These are phyloP conservation scores for Centrocercus urophasianus DNA, from an alignment of 2,113 vertebrate species.

Conservation along the genomic window DNA sequence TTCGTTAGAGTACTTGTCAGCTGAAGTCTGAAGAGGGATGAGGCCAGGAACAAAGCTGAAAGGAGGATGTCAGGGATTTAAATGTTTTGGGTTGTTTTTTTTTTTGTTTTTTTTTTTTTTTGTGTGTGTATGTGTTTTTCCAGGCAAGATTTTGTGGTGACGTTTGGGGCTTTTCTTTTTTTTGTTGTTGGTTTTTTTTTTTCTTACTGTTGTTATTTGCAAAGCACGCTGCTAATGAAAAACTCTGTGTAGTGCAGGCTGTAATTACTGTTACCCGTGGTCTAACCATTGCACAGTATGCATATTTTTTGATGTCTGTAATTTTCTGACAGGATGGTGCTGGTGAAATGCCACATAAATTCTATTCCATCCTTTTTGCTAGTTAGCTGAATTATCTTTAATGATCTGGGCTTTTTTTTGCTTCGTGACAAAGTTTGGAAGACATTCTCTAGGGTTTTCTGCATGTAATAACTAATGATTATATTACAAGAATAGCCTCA, in stretches of 20 bases:
- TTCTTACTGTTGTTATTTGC: slow-evolving; percentile 18
- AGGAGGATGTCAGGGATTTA: background rate
- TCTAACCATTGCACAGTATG: background rate
- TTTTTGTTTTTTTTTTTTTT: background rate
- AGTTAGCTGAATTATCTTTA: slow-evolving; percentile 18
- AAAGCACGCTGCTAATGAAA: background rate
- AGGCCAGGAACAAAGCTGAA: background rate
- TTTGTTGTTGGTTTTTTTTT: no score
- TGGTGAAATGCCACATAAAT: slow-evolving; percentile 40
- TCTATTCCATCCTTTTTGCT: slow-evolving; percentile 5
- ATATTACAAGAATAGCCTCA: background rate
- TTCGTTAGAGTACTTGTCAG: background rate
- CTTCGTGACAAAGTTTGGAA: background rate
- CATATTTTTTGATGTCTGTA: slow-evolving; percentile 25
- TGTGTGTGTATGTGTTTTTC: background rate
- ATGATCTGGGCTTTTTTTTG: background rate
- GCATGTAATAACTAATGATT: background rate
- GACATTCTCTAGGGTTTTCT: background rate
- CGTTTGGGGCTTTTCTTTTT: background rate
- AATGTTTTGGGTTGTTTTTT: background rate
- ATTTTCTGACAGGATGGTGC: slow-evolving; percentile 31
- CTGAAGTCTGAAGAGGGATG: background rate
- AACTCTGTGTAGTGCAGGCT: background rate
- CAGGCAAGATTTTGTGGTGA: background rate
- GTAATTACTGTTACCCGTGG: background rate